Conservation (phyloP, 2,797 vertebrate species). For the Cephalopachus bancanus region DNA sequence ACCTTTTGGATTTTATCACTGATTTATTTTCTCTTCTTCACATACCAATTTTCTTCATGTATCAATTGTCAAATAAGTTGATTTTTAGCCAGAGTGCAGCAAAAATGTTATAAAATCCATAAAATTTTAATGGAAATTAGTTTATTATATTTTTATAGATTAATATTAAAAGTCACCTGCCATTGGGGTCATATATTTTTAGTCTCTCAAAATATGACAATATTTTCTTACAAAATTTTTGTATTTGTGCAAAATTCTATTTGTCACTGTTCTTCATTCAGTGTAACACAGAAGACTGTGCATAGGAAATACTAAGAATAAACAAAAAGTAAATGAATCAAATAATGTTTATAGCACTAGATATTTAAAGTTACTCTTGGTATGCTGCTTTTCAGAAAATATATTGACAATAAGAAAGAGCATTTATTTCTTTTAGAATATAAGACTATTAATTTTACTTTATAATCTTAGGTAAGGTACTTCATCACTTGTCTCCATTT, state of each 20-base stretch:
- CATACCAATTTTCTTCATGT: not conserved
- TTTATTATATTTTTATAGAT: slow-evolving; percentile 28
- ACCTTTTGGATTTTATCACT: not conserved
- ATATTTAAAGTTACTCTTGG: not conserved
- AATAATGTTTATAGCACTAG: not conserved
- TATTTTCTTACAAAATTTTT: not conserved
- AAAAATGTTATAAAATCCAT: slow-evolving; percentile 10
- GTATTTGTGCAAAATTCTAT: not conserved
- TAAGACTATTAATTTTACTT: not conserved
- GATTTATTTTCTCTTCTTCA: not conserved
- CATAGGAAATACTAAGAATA: not conserved
- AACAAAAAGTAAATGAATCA: not conserved
- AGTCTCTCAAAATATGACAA: not conserved
- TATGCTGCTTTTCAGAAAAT: not conserved
- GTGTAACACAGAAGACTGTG: not conserved
- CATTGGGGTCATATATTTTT: not conserved
- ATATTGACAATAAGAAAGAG: not conserved
- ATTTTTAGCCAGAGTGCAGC: not conserved
- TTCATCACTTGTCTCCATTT: not conserved
- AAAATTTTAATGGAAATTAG: not conserved
- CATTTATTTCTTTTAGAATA: not conserved
- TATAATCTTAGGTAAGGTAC: not conserved
- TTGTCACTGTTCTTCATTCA: not conserved
- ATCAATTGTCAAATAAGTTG: not conserved
- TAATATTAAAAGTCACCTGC: slow-evolving; percentile 12